phyloP scores from a whole-genome alignment of 2,113 vertebrate genomes.

The Mus spicilegus region DNA sequence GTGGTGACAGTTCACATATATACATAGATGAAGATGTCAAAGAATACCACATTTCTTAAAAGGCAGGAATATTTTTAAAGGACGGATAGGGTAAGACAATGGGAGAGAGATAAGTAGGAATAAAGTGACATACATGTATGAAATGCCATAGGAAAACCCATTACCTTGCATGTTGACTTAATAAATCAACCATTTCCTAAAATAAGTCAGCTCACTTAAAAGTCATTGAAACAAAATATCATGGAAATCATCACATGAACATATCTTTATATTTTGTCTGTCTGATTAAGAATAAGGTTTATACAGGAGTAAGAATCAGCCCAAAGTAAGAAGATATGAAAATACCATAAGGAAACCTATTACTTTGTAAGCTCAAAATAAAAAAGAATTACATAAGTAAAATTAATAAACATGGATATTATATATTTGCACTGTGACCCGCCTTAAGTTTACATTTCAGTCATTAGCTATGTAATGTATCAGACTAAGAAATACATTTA shows the following conservation, averaged over 20 bases:
- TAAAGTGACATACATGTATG: neutral
- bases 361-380: neutral
- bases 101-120: neutral
- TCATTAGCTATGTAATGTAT: neutral
- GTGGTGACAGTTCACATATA: too few relatives aligned
- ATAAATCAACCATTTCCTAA: conserved; percentile 46
- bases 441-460: conserved; percentile 1
- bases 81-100: too few relatives aligned
- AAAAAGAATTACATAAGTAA: conserved; percentile 21
- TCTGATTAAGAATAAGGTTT: neutral
- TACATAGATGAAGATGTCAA: neutral
- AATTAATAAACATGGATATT: neutral
- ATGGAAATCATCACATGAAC: neutral
- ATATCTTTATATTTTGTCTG: neutral
- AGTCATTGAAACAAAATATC: neutral
- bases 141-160: neutral
- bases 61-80: neutral
- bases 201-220: conserved; percentile 40
- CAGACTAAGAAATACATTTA: conserved; percentile 15
- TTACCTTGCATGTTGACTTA: neutral
- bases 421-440: neutral
- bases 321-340: neutral
- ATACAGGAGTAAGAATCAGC: neutral
- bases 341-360: neutral
- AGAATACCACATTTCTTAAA: neutral